Base-by-base conservation (phyloP, 53 echinoderm and acorn worm species). In the Patiria pectinifera region DNA sequence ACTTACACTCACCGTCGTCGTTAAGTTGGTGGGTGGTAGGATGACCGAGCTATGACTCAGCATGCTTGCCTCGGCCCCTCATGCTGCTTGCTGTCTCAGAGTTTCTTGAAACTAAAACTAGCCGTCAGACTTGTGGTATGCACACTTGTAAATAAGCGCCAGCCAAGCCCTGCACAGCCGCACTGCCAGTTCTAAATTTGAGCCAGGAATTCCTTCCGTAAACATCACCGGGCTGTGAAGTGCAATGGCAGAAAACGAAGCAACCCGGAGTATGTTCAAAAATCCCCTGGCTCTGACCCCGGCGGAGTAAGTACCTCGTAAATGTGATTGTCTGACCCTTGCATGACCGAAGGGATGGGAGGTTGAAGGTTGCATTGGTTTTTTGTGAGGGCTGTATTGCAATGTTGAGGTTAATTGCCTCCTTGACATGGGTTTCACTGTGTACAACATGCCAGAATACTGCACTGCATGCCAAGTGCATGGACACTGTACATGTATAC, bases 1-100 rank as follows among this genome's bases (percentile, higher is more conserved):
- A 48, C 80, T 77, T 66, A 48, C 69, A 66, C 60, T 12, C 60
- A 60, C 63, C 43, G 14, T 60, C 43, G 81, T 46, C 81, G 44
- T 63, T 81, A 90, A 53, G 81, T 80, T 90, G 81, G 81, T 45
- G 24, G 81, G 46, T 80, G 69, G 82, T 48, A 90, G n/a, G 60
- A 90, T 89, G 80, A 89, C 90, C 80, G 44, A 59, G 69, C 45
- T 62, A 19, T 84, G 84, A 84, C 84, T 84, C 66, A 66, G 84
- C 84, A 45, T 11, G 84, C 45, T 47, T 18, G 80, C 18, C 14
- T 6, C 47, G 43, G 24, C 80, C 80, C 80, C 10, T 53, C 53
- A 53, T 46, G 47, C 80, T 79, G 74, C 24, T 74, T 74, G 13
- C 15, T 66, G 19, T 66, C 66, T 14, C 66, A 16, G 60, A 12